These are phyloP conservation scores for Hycleus phaleratus DNA, from an alignment of 1,140 invertebrate species.

Conservation along the genomic window DNA sequence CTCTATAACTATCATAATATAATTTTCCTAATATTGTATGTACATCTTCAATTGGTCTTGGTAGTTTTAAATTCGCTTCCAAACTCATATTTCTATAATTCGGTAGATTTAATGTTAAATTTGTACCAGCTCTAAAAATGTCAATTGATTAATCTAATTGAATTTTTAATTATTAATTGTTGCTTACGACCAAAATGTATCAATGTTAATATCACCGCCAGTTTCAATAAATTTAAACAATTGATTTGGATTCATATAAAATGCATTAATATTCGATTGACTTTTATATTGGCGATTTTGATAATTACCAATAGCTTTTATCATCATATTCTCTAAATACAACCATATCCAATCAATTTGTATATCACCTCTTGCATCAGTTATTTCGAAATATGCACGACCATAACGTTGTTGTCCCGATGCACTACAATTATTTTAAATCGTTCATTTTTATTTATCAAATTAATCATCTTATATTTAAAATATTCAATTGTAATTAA, in stretches of 20 bases:
- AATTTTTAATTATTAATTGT: too few relatives aligned
- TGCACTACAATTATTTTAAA: conserved; percentile 2
- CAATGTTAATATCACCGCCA: conserved; percentile 48
- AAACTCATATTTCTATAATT: conserved; percentile 45
- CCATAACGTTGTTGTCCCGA: conserved; percentile 11
- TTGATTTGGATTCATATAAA: conserved; percentile 47
- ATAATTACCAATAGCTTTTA: conserved; percentile 39
- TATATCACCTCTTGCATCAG: conserved; percentile 28
- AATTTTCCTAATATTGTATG: conserved; percentile 50
- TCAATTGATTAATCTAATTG: not conserved
- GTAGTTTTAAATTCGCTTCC: conserved; percentile 48
- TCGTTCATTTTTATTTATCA: too few relatives aligned
- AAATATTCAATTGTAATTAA: too few relatives aligned
- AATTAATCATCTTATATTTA: too few relatives aligned
- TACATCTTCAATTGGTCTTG: conserved; percentile 49
- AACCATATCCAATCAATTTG: conserved; percentile 31
- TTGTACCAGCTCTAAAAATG: conserved; percentile 45
- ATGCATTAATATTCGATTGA: conserved; percentile 32
- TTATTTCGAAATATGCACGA: conserved; percentile 19
- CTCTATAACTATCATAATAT: conserved; percentile 33
- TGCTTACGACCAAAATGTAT: conserved; percentile 44
- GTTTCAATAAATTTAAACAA: conserved; percentile 42
- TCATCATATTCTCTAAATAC: conserved; percentile 42
- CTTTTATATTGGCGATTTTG: conserved; percentile 26
- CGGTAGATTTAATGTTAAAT: conserved; percentile 46